Conservation (phyloP, 2,113 vertebrate genomes). For the Tenebrosternarchus preto region DNA sequence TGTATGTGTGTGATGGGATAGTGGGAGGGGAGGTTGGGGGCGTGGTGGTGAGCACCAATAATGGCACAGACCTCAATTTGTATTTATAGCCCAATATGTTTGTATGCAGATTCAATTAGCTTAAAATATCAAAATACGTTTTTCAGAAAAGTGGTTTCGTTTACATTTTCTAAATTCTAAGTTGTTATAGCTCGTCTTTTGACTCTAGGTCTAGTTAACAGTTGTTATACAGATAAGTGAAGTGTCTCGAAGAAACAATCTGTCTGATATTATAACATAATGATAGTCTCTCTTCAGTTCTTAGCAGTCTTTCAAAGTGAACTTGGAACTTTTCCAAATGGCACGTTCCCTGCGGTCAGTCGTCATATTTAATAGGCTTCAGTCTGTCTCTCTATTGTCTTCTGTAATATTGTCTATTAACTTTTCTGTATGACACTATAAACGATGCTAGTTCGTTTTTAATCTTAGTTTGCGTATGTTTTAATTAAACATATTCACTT, state of each 20-base stretch:
- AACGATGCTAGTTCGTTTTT: slow-evolving; percentile 26
- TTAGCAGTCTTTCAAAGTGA: slow-evolving; percentile 2
- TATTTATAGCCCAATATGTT: background rate
- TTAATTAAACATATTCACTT: slow-evolving; percentile 7
- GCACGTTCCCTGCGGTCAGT: slow-evolving; percentile 30
- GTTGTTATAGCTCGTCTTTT: too few relatives aligned
- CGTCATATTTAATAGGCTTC: slow-evolving; percentile 36
- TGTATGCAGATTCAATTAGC: background rate
- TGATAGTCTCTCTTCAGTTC: background rate
- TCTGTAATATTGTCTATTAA: slow-evolving; percentile 43
- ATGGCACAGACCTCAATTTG: background rate
- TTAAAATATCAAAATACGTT: too few relatives aligned
- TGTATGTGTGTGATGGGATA: background rate
- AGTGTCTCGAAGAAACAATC: too few relatives aligned
- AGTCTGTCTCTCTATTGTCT: slow-evolving; percentile 47
- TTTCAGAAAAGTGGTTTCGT: too few relatives aligned
- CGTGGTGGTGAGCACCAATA: background rate
- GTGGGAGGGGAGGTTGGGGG: background rate
- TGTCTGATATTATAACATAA: background rate
- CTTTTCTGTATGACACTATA: slow-evolving; percentile 33
- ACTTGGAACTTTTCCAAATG: slow-evolving; percentile 32
- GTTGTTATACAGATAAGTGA: background rate
- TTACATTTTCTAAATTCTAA: too few relatives aligned
- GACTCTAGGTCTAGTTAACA: too few relatives aligned
- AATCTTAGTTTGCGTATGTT: background rate